Conservation (phyloP, 2,797 vertebrate genomes). For the Mus minutoides region DNA sequence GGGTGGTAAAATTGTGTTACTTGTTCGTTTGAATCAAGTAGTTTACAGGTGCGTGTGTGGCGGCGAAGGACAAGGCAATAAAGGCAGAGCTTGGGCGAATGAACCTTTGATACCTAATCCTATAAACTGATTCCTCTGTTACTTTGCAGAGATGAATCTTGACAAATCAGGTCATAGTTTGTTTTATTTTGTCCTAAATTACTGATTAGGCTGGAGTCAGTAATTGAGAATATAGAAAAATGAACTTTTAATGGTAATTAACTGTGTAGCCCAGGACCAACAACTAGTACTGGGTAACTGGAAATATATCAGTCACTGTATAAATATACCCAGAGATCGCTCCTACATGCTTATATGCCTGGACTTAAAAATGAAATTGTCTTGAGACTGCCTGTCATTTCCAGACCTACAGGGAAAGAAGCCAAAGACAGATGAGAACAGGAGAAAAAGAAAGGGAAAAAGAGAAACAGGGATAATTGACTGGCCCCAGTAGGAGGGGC, state of each 20-base stretch:
- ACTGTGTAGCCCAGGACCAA: not conserved
- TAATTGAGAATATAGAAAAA: not conserved
- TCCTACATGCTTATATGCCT: no score
- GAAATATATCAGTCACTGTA: not conserved
- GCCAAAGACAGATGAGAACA: no score
- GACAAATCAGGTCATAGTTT: not conserved
- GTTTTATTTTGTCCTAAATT: not conserved
- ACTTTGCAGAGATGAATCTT: not conserved
- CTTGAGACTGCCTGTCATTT: not conserved
- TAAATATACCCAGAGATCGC: not conserved
- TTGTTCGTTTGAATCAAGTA: not conserved
- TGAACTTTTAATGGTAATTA: not conserved
- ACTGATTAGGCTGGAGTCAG: not conserved
- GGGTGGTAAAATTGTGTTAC: not conserved
- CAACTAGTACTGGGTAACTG: not conserved
- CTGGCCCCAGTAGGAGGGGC: fast-evolving
- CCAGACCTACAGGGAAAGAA: not conserved
- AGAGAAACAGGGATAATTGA: not conserved
- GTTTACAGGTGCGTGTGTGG: not conserved
- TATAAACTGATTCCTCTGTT: not conserved
- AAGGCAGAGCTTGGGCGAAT: not conserved
- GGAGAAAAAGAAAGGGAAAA: not conserved
- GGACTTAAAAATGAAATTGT: not conserved
- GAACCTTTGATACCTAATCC: not conserved
- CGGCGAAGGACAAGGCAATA: not conserved